A percentile compares a stretch with the other conserved stretches of the same genome.
Evolutionary conservation across 2,797 vertebrate genomes (phyloP).

Genomic region (Morelia viridis): DNA sequence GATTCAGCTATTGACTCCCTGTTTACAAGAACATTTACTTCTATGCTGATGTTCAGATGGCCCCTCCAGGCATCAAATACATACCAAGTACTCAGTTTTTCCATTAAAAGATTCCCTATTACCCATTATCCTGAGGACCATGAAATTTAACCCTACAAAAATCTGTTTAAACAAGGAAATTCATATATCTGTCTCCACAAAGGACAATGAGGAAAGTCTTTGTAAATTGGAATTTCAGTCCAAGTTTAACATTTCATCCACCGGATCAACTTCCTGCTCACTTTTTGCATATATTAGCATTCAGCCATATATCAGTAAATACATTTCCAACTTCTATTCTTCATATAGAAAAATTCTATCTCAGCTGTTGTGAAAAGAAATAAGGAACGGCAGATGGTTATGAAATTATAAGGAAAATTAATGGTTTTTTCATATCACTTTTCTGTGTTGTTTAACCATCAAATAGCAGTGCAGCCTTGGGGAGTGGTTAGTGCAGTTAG

Average conservation of each 20-base stretch:
- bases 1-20: background rate
- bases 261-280: background rate
- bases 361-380: background rate
- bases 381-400: background rate
- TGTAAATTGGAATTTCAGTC: background rate
- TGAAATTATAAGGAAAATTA: background rate
- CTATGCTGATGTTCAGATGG: background rate
- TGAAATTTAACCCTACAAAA: background rate
- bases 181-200: background rate
- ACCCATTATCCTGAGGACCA: background rate
- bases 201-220: background rate
- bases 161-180: background rate
- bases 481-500: background rate
- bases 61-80: background rate
- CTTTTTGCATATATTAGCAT: background rate
- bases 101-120: background rate
- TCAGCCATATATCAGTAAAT: background rate
- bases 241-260: background rate
- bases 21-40: conserved; percentile 4
- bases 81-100: background rate
- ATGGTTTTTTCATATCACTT: background rate
- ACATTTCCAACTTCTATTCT: background rate
- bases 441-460: background rate
- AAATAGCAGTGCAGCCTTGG: background rate
- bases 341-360: background rate